Conservation (phyloP, 2,888 invertebrate genomes). For the Pyrrhosoma nymphula region DNA sequence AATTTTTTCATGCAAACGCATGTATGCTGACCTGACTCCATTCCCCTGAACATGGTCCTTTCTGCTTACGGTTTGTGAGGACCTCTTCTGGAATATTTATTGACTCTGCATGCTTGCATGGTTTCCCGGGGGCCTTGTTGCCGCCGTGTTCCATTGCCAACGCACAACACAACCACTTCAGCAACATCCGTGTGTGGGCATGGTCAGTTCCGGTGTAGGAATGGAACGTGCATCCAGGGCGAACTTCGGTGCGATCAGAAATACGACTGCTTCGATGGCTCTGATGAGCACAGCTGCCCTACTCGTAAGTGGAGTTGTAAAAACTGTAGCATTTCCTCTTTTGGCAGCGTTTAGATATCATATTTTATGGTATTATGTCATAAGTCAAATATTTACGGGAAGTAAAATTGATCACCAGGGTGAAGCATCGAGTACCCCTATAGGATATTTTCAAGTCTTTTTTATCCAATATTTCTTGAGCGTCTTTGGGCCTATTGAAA, state of each 20-base stretch:
- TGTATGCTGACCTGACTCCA: slow-evolving; percentile 24
- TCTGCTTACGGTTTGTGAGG: slow-evolving; percentile 52
- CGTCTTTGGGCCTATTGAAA: background rate
- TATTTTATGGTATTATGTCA: background rate
- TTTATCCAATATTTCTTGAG: slow-evolving; percentile 56
- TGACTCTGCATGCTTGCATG: slow-evolving; percentile 66
- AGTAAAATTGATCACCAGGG: background rate
- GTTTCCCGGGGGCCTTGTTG: slow-evolving; percentile 62
- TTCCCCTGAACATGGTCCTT: slow-evolving; percentile 29
- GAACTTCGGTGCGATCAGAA: slow-evolving; percentile 77
- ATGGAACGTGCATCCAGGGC: slow-evolving; percentile 80
- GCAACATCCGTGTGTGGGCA: slow-evolving; percentile 79
- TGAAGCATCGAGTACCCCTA: background rate
- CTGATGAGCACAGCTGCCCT: slow-evolving; percentile 82
- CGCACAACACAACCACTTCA: slow-evolving; percentile 59
- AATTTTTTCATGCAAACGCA: background rate
- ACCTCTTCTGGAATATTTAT: slow-evolving; percentile 49
- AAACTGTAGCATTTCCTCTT: background rate
- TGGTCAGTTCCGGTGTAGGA: slow-evolving; percentile 85
- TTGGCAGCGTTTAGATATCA: background rate
- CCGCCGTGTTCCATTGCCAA: slow-evolving; percentile 58
- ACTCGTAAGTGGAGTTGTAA: slow-evolving; percentile 44
- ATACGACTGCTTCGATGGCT: slow-evolving; percentile 81
- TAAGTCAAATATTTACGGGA: background rate
- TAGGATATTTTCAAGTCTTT: background rate